phyloP scores from a whole-genome alignment of 2,888 invertebrate genomes.

The Sicus ferrugineus region DNA sequence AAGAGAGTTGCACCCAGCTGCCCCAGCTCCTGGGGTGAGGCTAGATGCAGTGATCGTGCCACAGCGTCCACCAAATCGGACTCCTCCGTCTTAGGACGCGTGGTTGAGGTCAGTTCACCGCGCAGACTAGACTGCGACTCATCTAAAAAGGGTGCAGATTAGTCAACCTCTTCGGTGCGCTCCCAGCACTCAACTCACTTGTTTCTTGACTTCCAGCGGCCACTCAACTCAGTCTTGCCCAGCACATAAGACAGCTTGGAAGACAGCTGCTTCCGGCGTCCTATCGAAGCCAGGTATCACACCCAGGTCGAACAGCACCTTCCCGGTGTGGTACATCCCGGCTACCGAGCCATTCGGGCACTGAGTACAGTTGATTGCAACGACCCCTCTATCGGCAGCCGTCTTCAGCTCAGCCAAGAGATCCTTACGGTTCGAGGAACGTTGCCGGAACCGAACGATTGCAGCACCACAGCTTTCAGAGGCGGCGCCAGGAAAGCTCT shows the following conservation, averaged over 20 bases:
- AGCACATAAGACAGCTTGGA: conserved; percentile 90
- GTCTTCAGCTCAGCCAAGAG: conserved; percentile 75
- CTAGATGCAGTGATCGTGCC: conserved; percentile 68
- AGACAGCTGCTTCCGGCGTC: conserved; percentile 92
- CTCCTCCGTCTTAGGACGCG: conserved; percentile 60
- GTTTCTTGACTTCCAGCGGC: conserved; percentile 70
- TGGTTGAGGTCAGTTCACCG: conserved; percentile 76
- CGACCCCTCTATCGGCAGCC: conserved; percentile 79
- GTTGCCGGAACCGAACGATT: conserved; percentile 94
- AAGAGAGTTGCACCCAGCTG: conserved; percentile 71
- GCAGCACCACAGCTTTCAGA: conserved; percentile 82
- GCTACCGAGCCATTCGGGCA: conserved; percentile 84
- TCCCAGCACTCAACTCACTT: conserved; percentile 64
- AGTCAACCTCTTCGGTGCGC: neutral
- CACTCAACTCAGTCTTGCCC: conserved; percentile 79
- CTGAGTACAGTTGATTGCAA: conserved; percentile 92
- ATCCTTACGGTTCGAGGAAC: conserved; percentile 83
- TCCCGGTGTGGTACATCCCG: conserved; percentile 84
- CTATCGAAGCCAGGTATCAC: conserved; percentile 62
- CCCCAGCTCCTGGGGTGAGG: conserved; percentile 68
- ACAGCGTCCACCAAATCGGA: conserved; percentile 70
- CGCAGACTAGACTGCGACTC: conserved; percentile 79
- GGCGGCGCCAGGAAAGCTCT: conserved; percentile 78
- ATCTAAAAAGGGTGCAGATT: conserved; percentile 66
- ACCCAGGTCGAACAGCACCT: conserved; percentile 65